phyloP scores from a whole-genome alignment of 2,888 invertebrate species.

The Dynastes hyllus region DNA sequence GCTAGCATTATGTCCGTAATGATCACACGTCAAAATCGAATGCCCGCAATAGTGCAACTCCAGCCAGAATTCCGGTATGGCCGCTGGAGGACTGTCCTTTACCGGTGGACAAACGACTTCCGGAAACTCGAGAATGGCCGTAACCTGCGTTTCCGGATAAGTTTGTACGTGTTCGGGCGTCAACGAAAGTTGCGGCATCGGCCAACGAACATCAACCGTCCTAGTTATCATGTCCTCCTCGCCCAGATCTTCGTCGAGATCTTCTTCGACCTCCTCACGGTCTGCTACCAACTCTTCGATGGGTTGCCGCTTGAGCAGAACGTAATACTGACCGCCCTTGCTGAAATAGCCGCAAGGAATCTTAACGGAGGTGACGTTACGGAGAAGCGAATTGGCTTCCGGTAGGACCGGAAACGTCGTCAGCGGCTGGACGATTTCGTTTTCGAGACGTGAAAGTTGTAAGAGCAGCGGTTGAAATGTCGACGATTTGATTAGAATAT shows the following conservation, averaged over 20 bases:
- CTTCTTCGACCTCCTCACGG: conserved; percentile 36
- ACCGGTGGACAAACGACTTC: conserved; percentile 81
- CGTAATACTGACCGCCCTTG: conserved; percentile 79
- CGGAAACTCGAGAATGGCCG: conserved; percentile 84
- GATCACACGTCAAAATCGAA: conserved; percentile 82
- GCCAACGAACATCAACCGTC: conserved; percentile 88
- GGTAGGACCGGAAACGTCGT: conserved; percentile 68
- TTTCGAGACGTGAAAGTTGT: conserved; percentile 71
- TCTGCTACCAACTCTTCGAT: conserved; percentile 58
- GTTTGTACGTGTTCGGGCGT: conserved; percentile 86
- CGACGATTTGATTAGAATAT: conserved; percentile 77
- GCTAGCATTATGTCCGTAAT: conserved; percentile 59
- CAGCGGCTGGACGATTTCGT: conserved; percentile 65
- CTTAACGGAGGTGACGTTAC: conserved; percentile 67
- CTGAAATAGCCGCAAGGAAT: conserved; percentile 83
- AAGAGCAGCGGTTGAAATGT: conserved; percentile 68
- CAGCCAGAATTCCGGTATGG: conserved; percentile 82
- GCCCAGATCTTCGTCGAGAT: conserved; percentile 65
- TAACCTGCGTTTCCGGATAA: conserved; percentile 83
- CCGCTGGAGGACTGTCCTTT: conserved; percentile 72
- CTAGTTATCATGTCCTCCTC: conserved; percentile 68
- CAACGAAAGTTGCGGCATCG: conserved; percentile 80
- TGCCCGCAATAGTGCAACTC: conserved; percentile 88
- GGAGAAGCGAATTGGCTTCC: conserved; percentile 66
- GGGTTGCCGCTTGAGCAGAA: conserved; percentile 71